These are phyloP conservation scores for Limanda limanda DNA, from an alignment of 2,113 vertebrate genomes.

Conservation along the genomic window DNA sequence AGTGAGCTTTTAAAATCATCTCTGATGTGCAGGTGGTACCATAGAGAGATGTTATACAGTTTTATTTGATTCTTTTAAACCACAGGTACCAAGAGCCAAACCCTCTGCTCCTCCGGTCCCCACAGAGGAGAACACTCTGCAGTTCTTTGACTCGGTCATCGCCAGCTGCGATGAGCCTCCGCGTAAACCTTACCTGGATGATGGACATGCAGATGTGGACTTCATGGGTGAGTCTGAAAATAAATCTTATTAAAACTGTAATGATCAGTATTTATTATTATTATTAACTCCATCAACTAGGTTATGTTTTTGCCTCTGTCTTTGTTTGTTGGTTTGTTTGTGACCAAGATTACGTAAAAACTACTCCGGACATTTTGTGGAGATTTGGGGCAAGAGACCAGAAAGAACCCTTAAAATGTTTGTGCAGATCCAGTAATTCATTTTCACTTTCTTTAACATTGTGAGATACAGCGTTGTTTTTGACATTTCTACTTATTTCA, in stretches of 20 bases:
- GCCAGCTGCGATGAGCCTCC: slow-evolving; percentile 89
- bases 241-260: too few relatives aligned
- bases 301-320: too few relatives aligned
- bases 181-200: slow-evolving; percentile 76
- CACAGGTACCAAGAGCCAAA: slow-evolving; percentile 66
- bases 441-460: too few relatives aligned
- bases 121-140: slow-evolving; percentile 88
- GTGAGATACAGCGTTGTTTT: too few relatives aligned
- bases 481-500: too few relatives aligned
- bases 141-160: slow-evolving; percentile 92
- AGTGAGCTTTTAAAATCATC: slow-evolving; percentile 54
- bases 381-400: neutral
- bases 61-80: slow-evolving; percentile 1
- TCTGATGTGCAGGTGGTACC: neutral
- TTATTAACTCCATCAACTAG: too few relatives aligned
- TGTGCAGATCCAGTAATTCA: neutral
- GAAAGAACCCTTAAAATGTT: neutral
- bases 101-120: slow-evolving; percentile 72
- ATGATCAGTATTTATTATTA: too few relatives aligned
- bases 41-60: neutral
- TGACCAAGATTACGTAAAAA: too few relatives aligned
- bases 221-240: slow-evolving; percentile 86
- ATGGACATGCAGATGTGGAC: slow-evolving; percentile 90
- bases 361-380: neutral
- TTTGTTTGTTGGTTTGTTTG: neutral